Percentiles rank a stretch among this genome's conserved stretches.
These are phyloP conservation scores for Julus scanicus DNA, from an alignment of 2,888 invertebrate species.

Conservation along the genomic window DNA sequence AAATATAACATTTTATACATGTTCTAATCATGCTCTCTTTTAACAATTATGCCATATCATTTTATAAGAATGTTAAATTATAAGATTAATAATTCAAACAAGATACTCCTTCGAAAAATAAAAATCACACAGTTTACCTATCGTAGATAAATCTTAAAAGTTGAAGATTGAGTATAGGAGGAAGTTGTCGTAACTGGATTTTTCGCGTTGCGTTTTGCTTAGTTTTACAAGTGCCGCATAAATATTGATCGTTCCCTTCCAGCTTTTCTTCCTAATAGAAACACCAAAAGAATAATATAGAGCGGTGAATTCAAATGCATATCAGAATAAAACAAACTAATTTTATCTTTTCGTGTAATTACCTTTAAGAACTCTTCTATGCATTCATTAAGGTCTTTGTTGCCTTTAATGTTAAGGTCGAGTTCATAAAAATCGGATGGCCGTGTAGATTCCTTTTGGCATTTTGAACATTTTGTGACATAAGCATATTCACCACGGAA, in stretches of 20 bases:
- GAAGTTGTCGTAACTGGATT: constrained; percentile 70
- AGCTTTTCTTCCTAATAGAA: constrained; percentile 70
- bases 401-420: constrained; percentile 71
- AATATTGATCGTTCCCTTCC: constrained; percentile 72
- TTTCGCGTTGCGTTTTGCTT: constrained; percentile 72
- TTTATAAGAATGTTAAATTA: constrained; percentile 45
- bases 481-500: constrained; percentile 69
- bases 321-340: constrained; percentile 32
- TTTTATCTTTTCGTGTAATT: constrained; percentile 60
- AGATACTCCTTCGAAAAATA: no score
- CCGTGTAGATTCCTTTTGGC: constrained; percentile 69
- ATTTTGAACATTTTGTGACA: constrained; percentile 70
- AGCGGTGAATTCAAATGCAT: background rate
- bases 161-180: constrained; percentile 73
- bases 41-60: no score
- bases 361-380: constrained; percentile 70
- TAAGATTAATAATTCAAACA: constrained; percentile 52
- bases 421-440: constrained; percentile 73
- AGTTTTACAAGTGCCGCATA: constrained; percentile 70
- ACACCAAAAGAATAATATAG: constrained; percentile 48
- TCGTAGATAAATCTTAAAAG: constrained; percentile 74
- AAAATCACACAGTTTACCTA: no score
- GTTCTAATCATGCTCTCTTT: no score
- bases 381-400: constrained; percentile 69
- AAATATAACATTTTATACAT: constrained; percentile 28